phyloP scores from a whole-genome alignment of 1,140 invertebrate species.

The Conopomorpha cramerella region DNA sequence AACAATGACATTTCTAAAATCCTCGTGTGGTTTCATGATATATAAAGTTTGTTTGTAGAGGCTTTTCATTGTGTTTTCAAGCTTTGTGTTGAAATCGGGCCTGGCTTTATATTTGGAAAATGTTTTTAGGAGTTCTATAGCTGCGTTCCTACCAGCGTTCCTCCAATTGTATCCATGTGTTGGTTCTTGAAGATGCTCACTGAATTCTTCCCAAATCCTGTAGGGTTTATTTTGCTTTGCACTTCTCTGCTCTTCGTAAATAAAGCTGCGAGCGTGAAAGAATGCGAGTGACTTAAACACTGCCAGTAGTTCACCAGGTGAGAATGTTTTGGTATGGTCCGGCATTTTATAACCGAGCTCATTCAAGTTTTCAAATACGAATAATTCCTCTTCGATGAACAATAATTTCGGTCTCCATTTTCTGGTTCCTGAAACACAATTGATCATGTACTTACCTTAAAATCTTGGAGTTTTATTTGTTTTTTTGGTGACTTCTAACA shows the following conservation, averaged over 20 bases:
- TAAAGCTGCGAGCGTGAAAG: constrained; percentile 60
- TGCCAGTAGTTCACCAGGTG: constrained; percentile 54
- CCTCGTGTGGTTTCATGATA: constrained; percentile 18
- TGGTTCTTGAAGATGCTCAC: constrained; percentile 46
- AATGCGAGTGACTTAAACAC: constrained; percentile 56
- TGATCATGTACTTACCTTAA: no score
- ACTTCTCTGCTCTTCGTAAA: constrained; percentile 54
- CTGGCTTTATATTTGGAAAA: constrained; percentile 28
- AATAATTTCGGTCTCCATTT: constrained; percentile 30
- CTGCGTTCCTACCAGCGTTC: constrained; percentile 37
- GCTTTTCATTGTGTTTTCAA: constrained; percentile 12
- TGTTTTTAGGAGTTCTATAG: constrained; percentile 46
- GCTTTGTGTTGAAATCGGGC: constrained; percentile 19
- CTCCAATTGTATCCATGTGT: constrained; percentile 41
- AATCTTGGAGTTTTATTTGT: no score
- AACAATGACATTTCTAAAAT: constrained; percentile 60
- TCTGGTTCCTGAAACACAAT: constrained; percentile 14
- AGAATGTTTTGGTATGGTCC: constrained; percentile 17
- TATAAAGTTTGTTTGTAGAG: constrained; percentile 25
- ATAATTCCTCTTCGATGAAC: constrained; percentile 24
- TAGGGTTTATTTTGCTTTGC: constrained; percentile 39
- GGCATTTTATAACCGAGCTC: constrained; percentile 30
- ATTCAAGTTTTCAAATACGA: constrained; percentile 38
- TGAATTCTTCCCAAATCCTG: constrained; percentile 53
- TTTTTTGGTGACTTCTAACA: no score